A percentile compares a stretch with the other conserved stretches of the same genome.
Evolutionary conservation across 2,888 invertebrate species (phyloP).

Genomic region (Ectropis crepuscularia): DNA sequence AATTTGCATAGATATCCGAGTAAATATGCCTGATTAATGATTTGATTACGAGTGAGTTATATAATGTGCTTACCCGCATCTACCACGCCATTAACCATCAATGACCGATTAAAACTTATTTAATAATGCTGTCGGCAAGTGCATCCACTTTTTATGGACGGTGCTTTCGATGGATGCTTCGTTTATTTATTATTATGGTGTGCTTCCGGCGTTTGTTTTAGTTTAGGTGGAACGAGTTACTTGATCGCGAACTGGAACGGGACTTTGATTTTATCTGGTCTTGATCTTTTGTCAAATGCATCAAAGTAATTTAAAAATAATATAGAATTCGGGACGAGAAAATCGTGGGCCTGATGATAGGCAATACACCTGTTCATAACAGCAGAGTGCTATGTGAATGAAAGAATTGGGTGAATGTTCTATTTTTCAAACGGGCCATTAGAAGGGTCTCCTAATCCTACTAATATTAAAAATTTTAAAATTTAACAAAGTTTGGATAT

Average conservation of each 20-base stretch:
- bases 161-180: conserved; percentile 57
- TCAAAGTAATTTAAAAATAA: too few relatives aligned
- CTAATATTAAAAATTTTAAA: too few relatives aligned
- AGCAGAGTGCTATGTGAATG: too few relatives aligned
- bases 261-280: neutral
- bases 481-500: too few relatives aligned
- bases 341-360: too few relatives aligned
- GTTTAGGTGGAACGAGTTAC: conserved; percentile 20
- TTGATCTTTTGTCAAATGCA: neutral
- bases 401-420: too few relatives aligned
- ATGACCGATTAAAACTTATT: conserved; percentile 34
- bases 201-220: conserved; percentile 68
- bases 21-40: neutral
- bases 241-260: conserved; percentile 12
- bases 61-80: conserved; percentile 28
- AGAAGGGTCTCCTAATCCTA: too few relatives aligned
- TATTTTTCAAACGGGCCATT: too few relatives aligned
- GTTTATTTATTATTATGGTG: conserved; percentile 63
- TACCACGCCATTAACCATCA: conserved; percentile 33
- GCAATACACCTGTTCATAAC: too few relatives aligned
- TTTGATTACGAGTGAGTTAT: conserved; percentile 3
- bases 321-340: too few relatives aligned
- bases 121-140: conserved; percentile 39
- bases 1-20: neutral
- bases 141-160: conserved; percentile 40